These are phyloP conservation scores for Lipophrys pholis DNA, from an alignment of 2,113 vertebrate species.

Conservation along the genomic window DNA sequence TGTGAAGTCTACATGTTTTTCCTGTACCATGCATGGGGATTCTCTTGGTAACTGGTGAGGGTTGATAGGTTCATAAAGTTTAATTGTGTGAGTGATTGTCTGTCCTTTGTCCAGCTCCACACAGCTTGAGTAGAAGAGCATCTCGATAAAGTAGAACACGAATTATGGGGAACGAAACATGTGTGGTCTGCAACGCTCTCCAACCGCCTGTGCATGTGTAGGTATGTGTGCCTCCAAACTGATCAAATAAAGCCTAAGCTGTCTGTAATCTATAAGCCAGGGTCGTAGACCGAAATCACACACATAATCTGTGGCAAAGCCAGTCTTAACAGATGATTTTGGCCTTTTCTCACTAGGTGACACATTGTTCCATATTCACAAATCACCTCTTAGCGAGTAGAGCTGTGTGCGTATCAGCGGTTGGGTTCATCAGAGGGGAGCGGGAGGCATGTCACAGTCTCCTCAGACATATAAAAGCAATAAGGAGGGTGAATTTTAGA, in stretches of 20 bases:
- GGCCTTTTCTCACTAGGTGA: constrained; percentile 74
- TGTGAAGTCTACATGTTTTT: too few relatives aligned
- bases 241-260: constrained; percentile 78
- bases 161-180: too few relatives aligned
- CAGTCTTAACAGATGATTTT: constrained; percentile 75
- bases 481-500: constrained; percentile 5
- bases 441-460: constrained; percentile 6
- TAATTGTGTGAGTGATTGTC: too few relatives aligned
- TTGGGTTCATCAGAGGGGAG: constrained; percentile 19
- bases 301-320: constrained; percentile 77
- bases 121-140: too few relatives aligned
- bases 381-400: constrained; percentile 63
- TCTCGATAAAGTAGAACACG: too few relatives aligned
- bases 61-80: too few relatives aligned
- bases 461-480: background rate
- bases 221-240: constrained; percentile 53
- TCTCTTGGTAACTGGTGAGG: too few relatives aligned
- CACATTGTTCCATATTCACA: constrained; percentile 77
- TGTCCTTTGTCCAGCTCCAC: too few relatives aligned
- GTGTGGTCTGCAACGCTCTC: background rate
- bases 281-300: constrained; percentile 63
- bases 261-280: constrained; percentile 81
- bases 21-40: too few relatives aligned
- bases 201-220: background rate
- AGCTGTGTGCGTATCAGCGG: constrained; percentile 42